phyloP scores from a whole-genome alignment of 2,888 invertebrate species.

The Melikaiella ostensackeni region DNA sequence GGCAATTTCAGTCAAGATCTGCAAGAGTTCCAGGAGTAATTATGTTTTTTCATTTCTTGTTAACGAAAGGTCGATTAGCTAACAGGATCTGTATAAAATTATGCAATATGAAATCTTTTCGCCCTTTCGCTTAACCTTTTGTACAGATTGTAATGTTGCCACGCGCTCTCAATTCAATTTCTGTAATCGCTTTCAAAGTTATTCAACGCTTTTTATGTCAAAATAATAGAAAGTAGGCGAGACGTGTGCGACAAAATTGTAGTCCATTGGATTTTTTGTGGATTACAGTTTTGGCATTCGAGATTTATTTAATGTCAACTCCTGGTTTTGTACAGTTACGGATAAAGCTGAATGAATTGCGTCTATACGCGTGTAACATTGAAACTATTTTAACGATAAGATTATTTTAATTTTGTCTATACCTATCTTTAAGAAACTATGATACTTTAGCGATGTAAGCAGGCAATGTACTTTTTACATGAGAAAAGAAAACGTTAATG shows the following conservation, averaged over 20 bases:
- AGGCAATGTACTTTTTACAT: conserved; percentile 74
- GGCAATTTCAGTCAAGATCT: conserved; percentile 33
- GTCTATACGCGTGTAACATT: conserved; percentile 32
- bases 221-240: conserved; percentile 3
- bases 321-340: conserved; percentile 37
- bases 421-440: conserved; percentile 31
- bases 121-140: conserved; percentile 13
- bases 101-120: not conserved
- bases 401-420: conserved; percentile 40
- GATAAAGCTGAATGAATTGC: conserved; percentile 6
- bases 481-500: conserved; percentile 47
- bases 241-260: not conserved
- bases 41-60: conserved; percentile 8
- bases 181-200: conserved; percentile 15
- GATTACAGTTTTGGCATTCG: conserved; percentile 8
- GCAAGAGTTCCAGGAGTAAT: conserved; percentile 35
- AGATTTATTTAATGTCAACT: conserved; percentile 32
- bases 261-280: not conserved
- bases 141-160: conserved; percentile 26
- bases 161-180: conserved; percentile 30
- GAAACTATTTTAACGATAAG: conserved; percentile 38
- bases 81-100: conserved; percentile 19
- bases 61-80: conserved; percentile 21
- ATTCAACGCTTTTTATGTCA: conserved; percentile 16
- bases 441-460: conserved; percentile 56